These are phyloP conservation scores for Sitta carolinensis DNA, from an alignment of 2,797 vertebrate species.

Conservation along the genomic window DNA sequence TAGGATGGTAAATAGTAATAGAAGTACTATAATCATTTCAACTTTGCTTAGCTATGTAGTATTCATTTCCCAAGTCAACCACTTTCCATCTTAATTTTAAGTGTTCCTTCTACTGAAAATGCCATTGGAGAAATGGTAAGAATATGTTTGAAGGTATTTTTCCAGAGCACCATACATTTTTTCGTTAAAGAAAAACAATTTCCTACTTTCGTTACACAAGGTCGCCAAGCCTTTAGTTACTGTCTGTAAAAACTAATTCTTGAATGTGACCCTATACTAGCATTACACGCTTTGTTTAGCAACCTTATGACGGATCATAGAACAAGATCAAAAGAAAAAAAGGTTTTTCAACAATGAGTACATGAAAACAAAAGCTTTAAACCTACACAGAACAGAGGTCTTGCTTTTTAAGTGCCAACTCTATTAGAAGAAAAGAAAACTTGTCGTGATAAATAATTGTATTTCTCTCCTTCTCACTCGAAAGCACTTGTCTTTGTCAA, in stretches of 20 bases:
- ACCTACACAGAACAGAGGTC: not conserved
- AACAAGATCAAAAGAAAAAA: not conserved
- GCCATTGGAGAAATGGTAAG: not conserved
- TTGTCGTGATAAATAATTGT: not conserved
- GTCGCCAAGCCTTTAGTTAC: not conserved
- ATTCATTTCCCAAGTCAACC: not conserved
- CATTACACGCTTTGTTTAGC: not conserved
- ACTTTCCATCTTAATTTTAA: not conserved
- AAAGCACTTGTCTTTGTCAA: not conserved
- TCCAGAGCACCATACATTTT: not conserved
- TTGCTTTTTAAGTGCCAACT: not conserved
- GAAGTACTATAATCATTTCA: not conserved
- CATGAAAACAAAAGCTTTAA: not conserved
- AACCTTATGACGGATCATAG: not conserved
- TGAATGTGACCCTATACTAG: not conserved
- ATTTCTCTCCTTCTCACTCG: not conserved
- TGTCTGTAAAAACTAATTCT: not conserved
- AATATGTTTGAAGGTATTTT: not conserved
- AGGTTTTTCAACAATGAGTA: not conserved
- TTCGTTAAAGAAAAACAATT: not conserved
- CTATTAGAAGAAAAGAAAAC: not conserved
- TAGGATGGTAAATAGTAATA: not conserved
- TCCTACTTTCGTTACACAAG: not conserved
- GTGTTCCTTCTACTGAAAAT: not conserved
- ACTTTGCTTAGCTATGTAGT: not conserved